Percentiles rank a stretch among this genome's conserved stretches.
Conservation (phyloP, 2,113 vertebrate species). For the Etia nguti region DNA sequence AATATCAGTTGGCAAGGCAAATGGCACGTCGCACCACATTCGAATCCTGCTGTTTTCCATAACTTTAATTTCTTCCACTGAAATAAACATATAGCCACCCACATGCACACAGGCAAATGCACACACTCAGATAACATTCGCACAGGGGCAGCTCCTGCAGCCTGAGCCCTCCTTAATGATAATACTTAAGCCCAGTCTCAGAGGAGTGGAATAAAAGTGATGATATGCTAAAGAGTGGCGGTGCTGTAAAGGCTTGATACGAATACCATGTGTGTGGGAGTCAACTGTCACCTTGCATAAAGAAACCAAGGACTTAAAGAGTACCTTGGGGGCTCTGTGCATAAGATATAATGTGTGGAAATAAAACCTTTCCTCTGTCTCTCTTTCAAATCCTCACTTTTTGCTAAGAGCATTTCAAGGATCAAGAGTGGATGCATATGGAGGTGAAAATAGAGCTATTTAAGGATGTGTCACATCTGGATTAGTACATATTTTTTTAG, state of each 20-base stretch:
- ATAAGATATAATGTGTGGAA: slow-evolving; percentile 65
- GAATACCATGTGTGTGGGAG: slow-evolving; percentile 66
- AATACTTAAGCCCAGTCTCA: slow-evolving; percentile 66
- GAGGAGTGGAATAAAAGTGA: slow-evolving; percentile 58
- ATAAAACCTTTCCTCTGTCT: slow-evolving; percentile 55
- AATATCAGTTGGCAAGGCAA: slow-evolving; percentile 52
- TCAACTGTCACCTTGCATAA: slow-evolving; percentile 70
- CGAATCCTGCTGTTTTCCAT: slow-evolving; percentile 54
- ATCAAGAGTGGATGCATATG: slow-evolving; percentile 34
- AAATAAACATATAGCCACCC: slow-evolving; percentile 42
- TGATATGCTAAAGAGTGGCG: slow-evolving; percentile 65
- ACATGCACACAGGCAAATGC: slow-evolving; percentile 5
- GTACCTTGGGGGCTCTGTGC: slow-evolving; percentile 53
- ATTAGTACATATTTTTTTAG: slow-evolving; percentile 30
- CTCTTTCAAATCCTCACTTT: slow-evolving; percentile 52
- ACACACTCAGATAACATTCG: slow-evolving; percentile 38
- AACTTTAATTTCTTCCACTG: slow-evolving; percentile 60
- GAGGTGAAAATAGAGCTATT: slow-evolving; percentile 51
- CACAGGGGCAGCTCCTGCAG: slow-evolving; percentile 34
- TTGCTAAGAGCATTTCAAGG: slow-evolving; percentile 56
- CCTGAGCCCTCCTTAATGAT: slow-evolving; percentile 64
- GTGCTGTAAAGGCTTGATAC: slow-evolving; percentile 58
- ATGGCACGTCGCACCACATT: slow-evolving; percentile 61
- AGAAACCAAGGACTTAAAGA: slow-evolving; percentile 67
- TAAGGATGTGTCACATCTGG: slow-evolving; percentile 44